Evolutionary conservation across 2,888 invertebrate genomes (phyloP), one percentile per base, ranked within the genome.

Genomic region (Tanytarsus gracilentus): DNA sequence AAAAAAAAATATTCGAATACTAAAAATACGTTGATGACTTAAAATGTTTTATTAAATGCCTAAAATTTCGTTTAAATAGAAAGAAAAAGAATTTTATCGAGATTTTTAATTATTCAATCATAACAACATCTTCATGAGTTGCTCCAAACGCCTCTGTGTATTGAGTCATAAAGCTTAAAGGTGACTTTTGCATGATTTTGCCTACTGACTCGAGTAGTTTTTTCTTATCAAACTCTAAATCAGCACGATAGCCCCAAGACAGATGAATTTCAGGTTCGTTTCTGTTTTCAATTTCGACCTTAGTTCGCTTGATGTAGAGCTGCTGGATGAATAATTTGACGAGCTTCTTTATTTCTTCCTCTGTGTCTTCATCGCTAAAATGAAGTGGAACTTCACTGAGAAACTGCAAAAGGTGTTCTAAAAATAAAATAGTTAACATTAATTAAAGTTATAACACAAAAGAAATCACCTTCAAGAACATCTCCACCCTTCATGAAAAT

Each of bases 401-500:
- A 14, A 40, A 55, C 6, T 55, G 33, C 8, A 40, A 18, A 14
- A 55, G 8, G 27, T 55, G 33, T 9, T 8, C 55, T 55, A 23
- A 16, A 55, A 55, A 8, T 14, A 23, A n/a, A 11, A 26, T 55
- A 53, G 23, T 33, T 5, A 14, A 4, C 14, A 21, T 16, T 25
- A 39, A 56, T 4, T 27, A 14, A 27, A 18, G 21, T 36, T 30
- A 5, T 11, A 30, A 4, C 39, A 18, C 8, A 18, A 18, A 40
- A 29, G 6, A 4, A 11, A 5, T 58, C 23, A 58, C 58, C n/a
- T 48, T 58, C 58, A 18, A 18, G 48, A 16, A 58, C 29, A 9
- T 58, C 58, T 6, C 48, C 58, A 18, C 29, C 29, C 8, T 58
- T 58, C 58, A 58, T 58, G 23, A 29, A 58, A 30, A 58, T 48